These are phyloP conservation scores for Osmoderma eremita DNA, from an alignment of 2,888 invertebrate genomes.

Conservation along the genomic window DNA sequence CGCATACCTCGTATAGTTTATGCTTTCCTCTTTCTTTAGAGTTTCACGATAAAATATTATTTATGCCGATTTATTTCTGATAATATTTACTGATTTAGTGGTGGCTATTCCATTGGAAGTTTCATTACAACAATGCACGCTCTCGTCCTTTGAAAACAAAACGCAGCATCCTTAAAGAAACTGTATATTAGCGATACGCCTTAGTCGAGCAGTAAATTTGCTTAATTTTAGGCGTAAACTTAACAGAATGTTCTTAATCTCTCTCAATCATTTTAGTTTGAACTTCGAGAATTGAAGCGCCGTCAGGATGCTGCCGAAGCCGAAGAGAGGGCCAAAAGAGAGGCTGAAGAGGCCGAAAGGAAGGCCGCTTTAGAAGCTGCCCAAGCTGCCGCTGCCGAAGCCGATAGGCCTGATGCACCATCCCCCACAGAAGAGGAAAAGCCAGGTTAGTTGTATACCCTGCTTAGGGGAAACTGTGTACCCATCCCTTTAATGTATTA, in stretches of 20 bases:
- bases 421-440: constrained; percentile 66
- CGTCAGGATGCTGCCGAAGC: constrained; percentile 77
- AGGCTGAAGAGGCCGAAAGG: constrained; percentile 85
- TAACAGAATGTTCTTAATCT: not conserved
- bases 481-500: constrained; percentile 18
- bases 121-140: too few species aligned
- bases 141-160: too few species aligned
- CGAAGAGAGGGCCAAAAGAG: constrained; percentile 70
- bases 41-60: too few species aligned
- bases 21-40: too few species aligned
- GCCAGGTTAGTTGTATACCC: constrained; percentile 64
- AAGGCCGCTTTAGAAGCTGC: constrained; percentile 69
- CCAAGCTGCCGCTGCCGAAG: constrained; percentile 63
- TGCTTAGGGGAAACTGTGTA: not conserved
- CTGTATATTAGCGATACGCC: too few species aligned
- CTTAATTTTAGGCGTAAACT: not conserved
- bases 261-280: constrained; percentile 75
- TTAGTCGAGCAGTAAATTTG: not conserved
- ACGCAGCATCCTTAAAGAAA: too few species aligned
- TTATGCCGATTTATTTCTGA: too few species aligned
- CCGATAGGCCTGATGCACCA: constrained; percentile 61
- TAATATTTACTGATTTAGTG: too few species aligned
- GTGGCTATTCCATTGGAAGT: too few species aligned
- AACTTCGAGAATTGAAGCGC: constrained; percentile 94
- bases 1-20: too few species aligned